Evolutionary conservation across 2,888 invertebrate genomes (phyloP), one percentile per base, ranked within the genome.

Genomic region (Cecidostiba fungosa): DNA sequence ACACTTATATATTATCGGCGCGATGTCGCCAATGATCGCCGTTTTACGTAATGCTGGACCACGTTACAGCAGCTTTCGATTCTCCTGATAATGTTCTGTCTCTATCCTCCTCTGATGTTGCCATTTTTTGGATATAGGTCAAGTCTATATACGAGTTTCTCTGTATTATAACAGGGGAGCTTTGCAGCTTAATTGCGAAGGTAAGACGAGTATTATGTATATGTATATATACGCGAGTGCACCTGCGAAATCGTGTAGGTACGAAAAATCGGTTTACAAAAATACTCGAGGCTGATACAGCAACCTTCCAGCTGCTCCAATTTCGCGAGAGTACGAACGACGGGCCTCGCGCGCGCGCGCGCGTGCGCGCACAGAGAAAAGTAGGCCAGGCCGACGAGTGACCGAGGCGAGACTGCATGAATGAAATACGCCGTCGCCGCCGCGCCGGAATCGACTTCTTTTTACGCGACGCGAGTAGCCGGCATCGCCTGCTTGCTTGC

Each of bases 241-340:
- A 14, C 54, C 14, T 16, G 59, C n/a, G 14, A 19, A 12, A n/a
- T 26, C 32, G 12, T n/a, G 32, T 10, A 50, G 50, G 50, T 50
- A 59, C n/a, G 23, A 29, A 66, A 66, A 66, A 66, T 29, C 12
- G 10, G 12, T 26, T 66, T 12, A 66, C 66, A 14, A 66, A 66
- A 66, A 66, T 66, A 66, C 66, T 26, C 66, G 66, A 26, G 23
- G 12, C 3, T 59, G 23, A 6, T 23, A 23, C 19, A 59, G 77
- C 84, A 86, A 84, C 84, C 79, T 86, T 86, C 85, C 86, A 84
- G 85, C 76, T 85, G 86, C 62, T 82, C 85, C 69, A 79, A 86
- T 85, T 86, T 82, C 39, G 74, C 80, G 62, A 47, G 73, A 59
- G 59, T 54, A 29, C 23, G 74, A n/a, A 29, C 23, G 74, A n/a